phyloP scores from a whole-genome alignment of 2,888 invertebrate species.

The Pachydiplax longipennis region DNA sequence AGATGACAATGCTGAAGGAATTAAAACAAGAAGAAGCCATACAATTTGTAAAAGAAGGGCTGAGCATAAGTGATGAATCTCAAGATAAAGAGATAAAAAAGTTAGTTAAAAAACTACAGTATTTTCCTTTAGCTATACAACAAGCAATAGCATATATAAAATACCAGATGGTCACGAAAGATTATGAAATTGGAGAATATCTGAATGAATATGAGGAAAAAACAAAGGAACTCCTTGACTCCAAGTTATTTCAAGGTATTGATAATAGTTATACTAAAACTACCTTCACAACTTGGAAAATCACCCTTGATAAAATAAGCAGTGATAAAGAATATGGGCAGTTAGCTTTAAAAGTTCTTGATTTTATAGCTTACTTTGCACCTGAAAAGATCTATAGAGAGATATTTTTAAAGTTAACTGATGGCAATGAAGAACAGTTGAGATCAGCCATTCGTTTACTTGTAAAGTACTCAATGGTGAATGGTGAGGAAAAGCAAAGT shows the following conservation, averaged over 20 bases:
- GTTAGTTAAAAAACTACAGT: constrained; percentile 41
- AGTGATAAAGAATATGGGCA: background rate
- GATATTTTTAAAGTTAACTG: background rate
- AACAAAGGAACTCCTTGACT: constrained; percentile 37
- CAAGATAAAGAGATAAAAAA: constrained; percentile 1
- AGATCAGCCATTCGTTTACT: background rate
- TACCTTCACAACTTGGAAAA: constrained; percentile 45
- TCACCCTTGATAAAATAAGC: constrained; percentile 45
- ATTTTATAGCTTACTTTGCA: background rate
- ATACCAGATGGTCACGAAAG: background rate
- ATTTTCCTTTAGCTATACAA: constrained; percentile 47
- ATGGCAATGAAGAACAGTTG: background rate
- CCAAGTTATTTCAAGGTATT: background rate
- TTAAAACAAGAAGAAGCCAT: background rate
- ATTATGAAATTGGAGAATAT: background rate
- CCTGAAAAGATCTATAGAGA: background rate
- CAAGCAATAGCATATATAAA: constrained; percentile 48
- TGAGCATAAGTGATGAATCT: background rate
- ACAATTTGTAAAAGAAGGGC: background rate
- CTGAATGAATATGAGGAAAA: background rate
- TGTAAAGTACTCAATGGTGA: background rate
- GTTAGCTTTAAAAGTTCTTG: background rate
- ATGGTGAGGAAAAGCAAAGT: background rate
- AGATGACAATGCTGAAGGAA: background rate
- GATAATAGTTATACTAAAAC: constrained; percentile 46